phyloP scores from a whole-genome alignment of 2,113 vertebrate species.

The Lethenteron camtschaticum region DNA sequence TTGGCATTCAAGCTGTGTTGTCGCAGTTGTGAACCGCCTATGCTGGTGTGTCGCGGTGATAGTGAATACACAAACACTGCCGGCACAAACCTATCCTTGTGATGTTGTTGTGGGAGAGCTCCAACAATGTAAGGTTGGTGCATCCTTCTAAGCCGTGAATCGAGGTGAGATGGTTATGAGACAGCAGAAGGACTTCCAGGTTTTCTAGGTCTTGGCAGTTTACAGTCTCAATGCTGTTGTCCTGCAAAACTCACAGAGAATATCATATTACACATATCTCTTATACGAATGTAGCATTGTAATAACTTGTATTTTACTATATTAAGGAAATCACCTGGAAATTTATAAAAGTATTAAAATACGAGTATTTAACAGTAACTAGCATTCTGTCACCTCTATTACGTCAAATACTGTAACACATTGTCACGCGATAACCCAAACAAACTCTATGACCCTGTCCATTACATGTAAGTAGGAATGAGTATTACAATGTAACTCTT shows the following conservation, averaged over 20 bases:
- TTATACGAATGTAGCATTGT: neutral
- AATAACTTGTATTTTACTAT: neutral
- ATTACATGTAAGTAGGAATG: neutral
- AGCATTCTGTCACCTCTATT: neutral
- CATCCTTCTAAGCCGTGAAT: constrained; percentile 50
- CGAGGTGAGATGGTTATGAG: constrained; percentile 46
- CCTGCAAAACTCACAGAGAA: constrained; percentile 26
- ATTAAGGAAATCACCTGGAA: constrained; percentile 1
- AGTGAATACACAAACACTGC: too few species aligned
- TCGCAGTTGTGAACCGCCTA: too few species aligned
- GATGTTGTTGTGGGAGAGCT: constrained; percentile 63
- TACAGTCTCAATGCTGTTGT: constrained; percentile 46
- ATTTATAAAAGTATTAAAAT: neutral
- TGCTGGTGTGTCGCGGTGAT: too few species aligned
- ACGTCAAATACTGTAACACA: too few species aligned
- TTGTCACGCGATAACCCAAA: too few species aligned
- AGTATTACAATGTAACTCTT: neutral
- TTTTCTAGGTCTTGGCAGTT: constrained; percentile 44
- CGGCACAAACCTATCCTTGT: constrained; percentile 39
- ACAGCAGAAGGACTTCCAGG: constrained; percentile 40
- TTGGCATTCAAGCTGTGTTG: too few species aligned
- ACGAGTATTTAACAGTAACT: constrained; percentile 1
- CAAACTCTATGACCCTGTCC: too few species aligned
- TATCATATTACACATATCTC: neutral
- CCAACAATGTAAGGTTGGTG: constrained; percentile 36